These are phyloP conservation scores for Sitta europaea DNA, from an alignment of 2,113 vertebrate genomes.

Conservation along the genomic window DNA sequence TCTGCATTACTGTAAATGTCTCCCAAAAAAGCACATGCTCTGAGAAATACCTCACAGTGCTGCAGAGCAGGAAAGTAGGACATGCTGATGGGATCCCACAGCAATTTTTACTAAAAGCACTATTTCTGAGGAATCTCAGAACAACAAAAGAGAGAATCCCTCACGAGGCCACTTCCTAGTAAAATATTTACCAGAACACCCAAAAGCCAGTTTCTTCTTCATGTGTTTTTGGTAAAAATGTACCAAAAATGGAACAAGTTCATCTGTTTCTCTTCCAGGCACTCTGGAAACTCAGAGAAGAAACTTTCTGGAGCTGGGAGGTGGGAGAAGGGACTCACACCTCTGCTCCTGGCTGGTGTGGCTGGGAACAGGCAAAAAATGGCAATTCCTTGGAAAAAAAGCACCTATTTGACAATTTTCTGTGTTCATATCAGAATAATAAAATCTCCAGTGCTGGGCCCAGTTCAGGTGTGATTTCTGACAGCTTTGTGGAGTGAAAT, in stretches of 20 bases:
- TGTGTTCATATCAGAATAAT: background rate
- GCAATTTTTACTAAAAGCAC: background rate
- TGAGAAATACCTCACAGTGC: background rate
- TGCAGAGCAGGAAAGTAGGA: slow-evolving; percentile 1
- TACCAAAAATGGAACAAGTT: background rate
- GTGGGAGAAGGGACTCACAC: background rate
- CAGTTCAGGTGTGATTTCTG: background rate
- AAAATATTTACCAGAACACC: slow-evolving; percentile 46
- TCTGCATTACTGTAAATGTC: background rate
- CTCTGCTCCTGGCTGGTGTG: background rate
- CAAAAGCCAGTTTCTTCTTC: background rate
- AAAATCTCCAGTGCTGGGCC: background rate
- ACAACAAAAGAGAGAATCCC: background rate
- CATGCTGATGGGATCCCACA: background rate
- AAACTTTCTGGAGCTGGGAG: background rate
- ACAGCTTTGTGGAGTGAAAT: background rate
- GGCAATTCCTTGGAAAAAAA: background rate
- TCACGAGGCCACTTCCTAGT: background rate
- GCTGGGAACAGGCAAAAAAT: background rate
- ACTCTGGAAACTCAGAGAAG: background rate
- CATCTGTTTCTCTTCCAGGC: background rate
- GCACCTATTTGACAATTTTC: background rate
- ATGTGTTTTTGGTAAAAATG: background rate
- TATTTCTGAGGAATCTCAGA: background rate
- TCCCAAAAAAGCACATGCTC: background rate